Percentiles rank a stretch among this genome's conserved stretches.
phyloP scores from a whole-genome alignment of 2,797 vertebrate genomes.

The Sebastes itinus region DNA sequence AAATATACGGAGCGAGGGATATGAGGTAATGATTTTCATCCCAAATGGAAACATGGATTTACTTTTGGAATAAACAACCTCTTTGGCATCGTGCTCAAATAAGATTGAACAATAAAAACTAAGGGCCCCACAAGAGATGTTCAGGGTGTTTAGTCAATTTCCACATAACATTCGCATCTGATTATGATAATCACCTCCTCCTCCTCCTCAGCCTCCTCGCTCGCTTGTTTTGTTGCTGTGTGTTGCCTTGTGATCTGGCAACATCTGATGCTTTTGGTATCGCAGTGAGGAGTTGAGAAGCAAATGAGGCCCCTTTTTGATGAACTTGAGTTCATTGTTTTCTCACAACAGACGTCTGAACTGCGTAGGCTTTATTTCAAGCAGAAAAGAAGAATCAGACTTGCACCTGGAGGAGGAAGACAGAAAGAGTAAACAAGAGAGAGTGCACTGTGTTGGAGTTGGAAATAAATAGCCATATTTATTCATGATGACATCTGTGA shows the following conservation, averaged over 20 bases:
- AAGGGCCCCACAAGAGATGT: conserved; percentile 7
- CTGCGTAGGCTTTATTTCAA: neutral
- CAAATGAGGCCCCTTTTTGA: conserved; percentile 3
- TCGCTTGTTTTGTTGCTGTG: neutral
- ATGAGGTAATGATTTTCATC: conserved; percentile 43
- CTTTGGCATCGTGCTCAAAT: neutral
- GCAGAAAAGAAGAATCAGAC: neutral
- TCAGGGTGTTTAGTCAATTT: conserved; percentile 18
- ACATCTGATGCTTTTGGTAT: neutral
- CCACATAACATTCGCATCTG: neutral
- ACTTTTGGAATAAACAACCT: conserved; percentile 34
- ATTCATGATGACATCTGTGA: conserved; percentile 59
- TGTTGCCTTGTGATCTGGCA: neutral
- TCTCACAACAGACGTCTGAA: neutral
- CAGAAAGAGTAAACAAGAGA: conserved; percentile 9
- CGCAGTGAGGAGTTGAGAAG: neutral
- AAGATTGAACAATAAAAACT: conserved; percentile 33
- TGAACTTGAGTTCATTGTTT: neutral
- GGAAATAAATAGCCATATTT: conserved; percentile 51
- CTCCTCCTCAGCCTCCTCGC: neutral
- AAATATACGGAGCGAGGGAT: conserved; percentile 32
- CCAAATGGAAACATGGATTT: conserved; percentile 47
- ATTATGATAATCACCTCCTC: conserved; percentile 15
- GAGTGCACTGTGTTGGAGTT: neutral
- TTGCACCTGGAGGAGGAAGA: conserved; percentile 7